Percentiles rank a stretch among this genome's conserved stretches.
Evolutionary conservation across 2,888 invertebrate species (phyloP).

Genomic region (Orthosia cruda): DNA sequence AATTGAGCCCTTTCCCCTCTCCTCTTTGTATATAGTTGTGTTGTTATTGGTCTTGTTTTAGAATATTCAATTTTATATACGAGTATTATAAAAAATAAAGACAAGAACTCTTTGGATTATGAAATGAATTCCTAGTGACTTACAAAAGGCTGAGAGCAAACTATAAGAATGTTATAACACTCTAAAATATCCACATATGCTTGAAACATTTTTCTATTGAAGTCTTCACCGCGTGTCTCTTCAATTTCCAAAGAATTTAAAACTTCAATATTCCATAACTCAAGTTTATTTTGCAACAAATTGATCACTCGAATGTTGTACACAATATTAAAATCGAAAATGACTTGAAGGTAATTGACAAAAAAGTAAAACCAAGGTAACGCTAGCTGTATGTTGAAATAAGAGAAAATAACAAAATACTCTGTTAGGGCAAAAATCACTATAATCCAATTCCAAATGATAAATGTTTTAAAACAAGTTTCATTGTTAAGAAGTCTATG

Average conservation of each 20-base stretch:
- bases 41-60: too few species aligned
- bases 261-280: constrained; percentile 14
- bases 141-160: constrained; percentile 10
- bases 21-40: too few species aligned
- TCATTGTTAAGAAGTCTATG: constrained; percentile 19
- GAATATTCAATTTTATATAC: too few species aligned
- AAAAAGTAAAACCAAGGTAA: constrained; percentile 2
- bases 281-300: constrained; percentile 26
- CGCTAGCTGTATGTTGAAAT: neutral
- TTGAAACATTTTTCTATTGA: constrained; percentile 26
- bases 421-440: neutral
- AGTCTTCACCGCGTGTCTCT: neutral
- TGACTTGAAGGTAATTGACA: neutral
- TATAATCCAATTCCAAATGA: constrained; percentile 31
- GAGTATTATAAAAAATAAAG: too few species aligned
- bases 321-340: constrained; percentile 29
- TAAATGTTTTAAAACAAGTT: neutral
- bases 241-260: neutral
- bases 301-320: constrained; percentile 5
- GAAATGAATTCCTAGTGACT: neutral
- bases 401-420: neutral
- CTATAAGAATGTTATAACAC: constrained; percentile 10
- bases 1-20: too few species aligned
- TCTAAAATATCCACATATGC: constrained; percentile 17
- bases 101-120: too few species aligned